Conservation (phyloP, 1,140 invertebrate species). For the Mizuhopecten yessoensis region DNA sequence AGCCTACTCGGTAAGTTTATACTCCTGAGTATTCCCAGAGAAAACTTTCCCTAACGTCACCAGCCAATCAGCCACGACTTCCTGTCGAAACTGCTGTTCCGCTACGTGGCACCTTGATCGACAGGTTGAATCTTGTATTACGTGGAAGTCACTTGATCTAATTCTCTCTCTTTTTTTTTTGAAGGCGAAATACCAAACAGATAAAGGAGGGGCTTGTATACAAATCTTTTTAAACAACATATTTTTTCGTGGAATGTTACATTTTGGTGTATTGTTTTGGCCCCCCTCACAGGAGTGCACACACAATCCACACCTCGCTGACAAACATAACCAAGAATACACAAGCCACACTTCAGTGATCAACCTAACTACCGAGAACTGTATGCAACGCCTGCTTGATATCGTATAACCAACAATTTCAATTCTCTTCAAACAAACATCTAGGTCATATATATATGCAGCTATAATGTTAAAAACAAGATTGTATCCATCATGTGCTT, state of each 20-base stretch:
- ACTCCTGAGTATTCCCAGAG: background rate
- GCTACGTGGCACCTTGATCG: background rate
- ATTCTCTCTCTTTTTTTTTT: background rate
- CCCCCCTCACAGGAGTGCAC: background rate
- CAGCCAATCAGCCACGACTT: background rate
- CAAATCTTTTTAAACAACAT: too few species aligned
- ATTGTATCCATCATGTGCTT: slow-evolving; percentile 33
- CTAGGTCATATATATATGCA: slow-evolving; percentile 18
- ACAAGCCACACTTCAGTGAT: background rate
- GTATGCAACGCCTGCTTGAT: background rate
- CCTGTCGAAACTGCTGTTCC: slow-evolving; percentile 5
- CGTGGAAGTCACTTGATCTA: background rate
- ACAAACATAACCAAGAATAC: background rate
- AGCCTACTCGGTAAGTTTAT: background rate
- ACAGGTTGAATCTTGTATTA: background rate
- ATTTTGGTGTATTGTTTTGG: background rate
- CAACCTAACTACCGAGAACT: background rate
- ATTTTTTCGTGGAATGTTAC: background rate
- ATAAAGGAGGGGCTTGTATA: background rate
- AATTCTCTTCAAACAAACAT: background rate
- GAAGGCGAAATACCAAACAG: background rate
- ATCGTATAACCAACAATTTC: slow-evolving; percentile 24
- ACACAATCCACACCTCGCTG: background rate
- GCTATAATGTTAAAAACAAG: background rate
- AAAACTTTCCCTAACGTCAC: background rate